phyloP scores from a whole-genome alignment of 2,113 vertebrate genomes.

The Mastomys coucha region DNA sequence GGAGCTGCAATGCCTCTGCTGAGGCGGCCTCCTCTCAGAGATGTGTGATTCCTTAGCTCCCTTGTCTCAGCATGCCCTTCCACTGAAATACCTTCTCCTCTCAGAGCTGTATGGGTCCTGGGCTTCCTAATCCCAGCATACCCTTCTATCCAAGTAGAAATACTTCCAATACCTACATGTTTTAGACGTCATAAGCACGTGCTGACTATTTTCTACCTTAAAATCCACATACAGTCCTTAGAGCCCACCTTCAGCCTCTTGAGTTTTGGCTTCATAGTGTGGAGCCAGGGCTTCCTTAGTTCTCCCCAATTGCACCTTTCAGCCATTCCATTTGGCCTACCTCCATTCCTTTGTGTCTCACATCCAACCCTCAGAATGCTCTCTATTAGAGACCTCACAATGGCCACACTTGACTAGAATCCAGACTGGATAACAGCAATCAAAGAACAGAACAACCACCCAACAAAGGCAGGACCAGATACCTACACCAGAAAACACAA shows the following conservation, averaged over 20 bases:
- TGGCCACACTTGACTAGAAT: neutral
- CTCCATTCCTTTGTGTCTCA: neutral
- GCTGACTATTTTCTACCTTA: neutral
- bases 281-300: neutral
- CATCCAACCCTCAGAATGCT: neutral
- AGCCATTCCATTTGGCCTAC: neutral
- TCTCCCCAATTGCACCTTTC: neutral
- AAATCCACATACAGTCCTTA: neutral
- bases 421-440: neutral
- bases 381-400: neutral
- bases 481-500: neutral
- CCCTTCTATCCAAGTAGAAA: too few relatives aligned
- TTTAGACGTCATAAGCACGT: conserved; percentile 19
- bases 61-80: too few relatives aligned
- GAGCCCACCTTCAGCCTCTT: neutral
- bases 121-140: too few relatives aligned
- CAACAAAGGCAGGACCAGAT: neutral
- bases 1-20: too few relatives aligned
- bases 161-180: neutral
- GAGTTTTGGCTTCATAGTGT: neutral
- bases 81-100: too few relatives aligned
- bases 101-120: too few relatives aligned
- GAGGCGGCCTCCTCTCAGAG: too few relatives aligned
- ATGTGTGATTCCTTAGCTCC: too few relatives aligned
- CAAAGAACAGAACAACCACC: neutral